A percentile compares a stretch with the other conserved stretches of the same genome.
phyloP scores from a whole-genome alignment of 2,888 invertebrate species.

The Vanessa cardui region DNA sequence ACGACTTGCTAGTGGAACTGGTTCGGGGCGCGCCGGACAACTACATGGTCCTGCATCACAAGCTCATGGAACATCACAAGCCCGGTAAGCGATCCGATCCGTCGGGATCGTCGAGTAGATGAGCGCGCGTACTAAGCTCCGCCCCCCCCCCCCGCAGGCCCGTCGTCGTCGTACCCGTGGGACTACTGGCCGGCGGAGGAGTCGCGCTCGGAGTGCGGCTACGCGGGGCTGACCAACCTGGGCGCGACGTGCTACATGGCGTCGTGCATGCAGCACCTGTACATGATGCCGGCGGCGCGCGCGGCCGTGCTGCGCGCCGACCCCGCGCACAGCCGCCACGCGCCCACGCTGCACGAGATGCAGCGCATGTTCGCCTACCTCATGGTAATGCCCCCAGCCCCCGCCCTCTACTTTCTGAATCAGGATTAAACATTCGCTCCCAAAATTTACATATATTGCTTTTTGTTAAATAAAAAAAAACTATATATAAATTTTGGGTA shows the following conservation, averaged over 20 bases:
- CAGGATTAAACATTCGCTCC: too few relatives aligned
- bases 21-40: slow-evolving; percentile 93
- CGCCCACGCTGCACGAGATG: slow-evolving; percentile 91
- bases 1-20: slow-evolving; percentile 94
- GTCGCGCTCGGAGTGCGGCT: slow-evolving; percentile 96
- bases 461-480: too few relatives aligned
- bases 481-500: too few relatives aligned
- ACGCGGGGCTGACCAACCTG: slow-evolving; percentile 96
- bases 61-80: slow-evolving; percentile 92
- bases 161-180: slow-evolving; percentile 95
- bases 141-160: slow-evolving; percentile 66
- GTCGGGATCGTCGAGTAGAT: neutral
- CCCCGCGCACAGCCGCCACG: slow-evolving; percentile 89
- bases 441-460: too few relatives aligned
- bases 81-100: slow-evolving; percentile 76
- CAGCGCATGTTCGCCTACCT: slow-evolving; percentile 98
- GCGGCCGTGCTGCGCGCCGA: slow-evolving; percentile 91
- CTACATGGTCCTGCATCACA: slow-evolving; percentile 91
- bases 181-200: slow-evolving; percentile 99
- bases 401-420: too few relatives aligned
- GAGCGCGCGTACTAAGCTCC: neutral
- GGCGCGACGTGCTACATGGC: slow-evolving; percentile 99
- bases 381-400: too few relatives aligned
- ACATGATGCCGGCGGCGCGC: slow-evolving; percentile 97
- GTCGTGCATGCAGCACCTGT: slow-evolving; percentile 97